Percentiles rank a stretch among this genome's conserved stretches.
phyloP scores from a whole-genome alignment of 1,140 invertebrate species.

The Euwallacea fornicatus region DNA sequence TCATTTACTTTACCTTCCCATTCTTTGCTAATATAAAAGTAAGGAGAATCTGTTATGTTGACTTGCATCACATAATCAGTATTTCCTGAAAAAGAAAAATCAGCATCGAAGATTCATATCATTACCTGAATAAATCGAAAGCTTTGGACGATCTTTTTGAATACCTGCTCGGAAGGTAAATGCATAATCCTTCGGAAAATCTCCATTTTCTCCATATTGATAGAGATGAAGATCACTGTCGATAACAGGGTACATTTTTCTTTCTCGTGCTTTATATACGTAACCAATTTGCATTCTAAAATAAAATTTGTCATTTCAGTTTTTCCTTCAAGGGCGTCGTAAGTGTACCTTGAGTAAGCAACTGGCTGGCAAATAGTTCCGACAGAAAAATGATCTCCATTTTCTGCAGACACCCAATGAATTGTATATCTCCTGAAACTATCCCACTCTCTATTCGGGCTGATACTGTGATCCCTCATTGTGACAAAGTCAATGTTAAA shows the following conservation, averaged over 20 bases:
- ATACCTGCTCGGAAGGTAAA: slow-evolving; percentile 64
- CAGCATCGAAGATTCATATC: background rate
- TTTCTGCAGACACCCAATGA: slow-evolving; percentile 66
- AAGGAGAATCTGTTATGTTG: slow-evolving; percentile 59
- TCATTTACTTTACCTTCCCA: slow-evolving; percentile 68
- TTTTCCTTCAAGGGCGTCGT: background rate
- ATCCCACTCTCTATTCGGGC: slow-evolving; percentile 65
- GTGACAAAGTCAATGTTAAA: slow-evolving; percentile 57
- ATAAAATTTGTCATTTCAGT: slow-evolving; percentile 33
- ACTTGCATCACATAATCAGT: slow-evolving; percentile 58
- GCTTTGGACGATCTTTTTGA: background rate
- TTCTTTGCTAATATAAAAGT: slow-evolving; percentile 68
- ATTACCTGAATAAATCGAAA: no score
- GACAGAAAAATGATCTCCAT: slow-evolving; percentile 66
- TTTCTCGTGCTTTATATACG: slow-evolving; percentile 60
- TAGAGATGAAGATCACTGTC: slow-evolving; percentile 63
- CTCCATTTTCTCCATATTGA: slow-evolving; percentile 65
- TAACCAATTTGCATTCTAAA: slow-evolving; percentile 69
- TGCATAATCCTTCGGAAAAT: slow-evolving; percentile 64
- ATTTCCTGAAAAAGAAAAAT: slow-evolving; percentile 52
- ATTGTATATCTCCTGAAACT: slow-evolving; percentile 68
- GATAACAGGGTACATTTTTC: slow-evolving; percentile 59
- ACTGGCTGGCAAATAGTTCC: slow-evolving; percentile 66
- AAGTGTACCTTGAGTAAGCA: slow-evolving; percentile 60
- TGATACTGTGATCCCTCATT: slow-evolving; percentile 63